phyloP scores from a whole-genome alignment of 1,140 invertebrate genomes.

The Pomacea maculata region DNA sequence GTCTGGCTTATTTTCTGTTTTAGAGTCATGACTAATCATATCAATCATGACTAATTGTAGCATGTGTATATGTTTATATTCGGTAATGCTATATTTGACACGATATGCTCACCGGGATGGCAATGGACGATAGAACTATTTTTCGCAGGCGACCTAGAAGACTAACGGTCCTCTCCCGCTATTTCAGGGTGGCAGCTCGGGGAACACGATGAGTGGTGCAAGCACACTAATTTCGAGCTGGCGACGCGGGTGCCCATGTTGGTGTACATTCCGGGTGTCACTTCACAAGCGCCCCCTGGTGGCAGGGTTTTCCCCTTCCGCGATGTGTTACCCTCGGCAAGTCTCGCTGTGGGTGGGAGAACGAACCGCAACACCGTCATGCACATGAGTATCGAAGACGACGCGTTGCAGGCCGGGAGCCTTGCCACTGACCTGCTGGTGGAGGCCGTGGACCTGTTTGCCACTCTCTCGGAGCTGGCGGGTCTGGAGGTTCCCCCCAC shows the following conservation, averaged over 20 bases:
- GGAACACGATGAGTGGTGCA: slow-evolving; percentile 84
- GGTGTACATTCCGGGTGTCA: slow-evolving; percentile 72
- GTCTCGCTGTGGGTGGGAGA: background rate
- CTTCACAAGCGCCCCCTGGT: background rate
- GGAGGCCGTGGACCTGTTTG: slow-evolving; percentile 85
- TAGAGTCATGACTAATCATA: too few relatives aligned
- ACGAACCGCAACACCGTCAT: background rate
- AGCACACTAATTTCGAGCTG: slow-evolving; percentile 87
- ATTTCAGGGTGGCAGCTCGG: slow-evolving; percentile 82
- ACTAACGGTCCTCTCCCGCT: background rate
- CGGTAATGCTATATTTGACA: too few relatives aligned
- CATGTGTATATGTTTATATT: too few relatives aligned
- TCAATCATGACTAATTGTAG: too few relatives aligned
- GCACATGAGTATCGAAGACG: background rate
- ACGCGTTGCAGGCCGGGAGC: background rate
- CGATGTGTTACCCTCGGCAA: background rate
- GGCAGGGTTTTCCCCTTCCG: slow-evolving; percentile 4
- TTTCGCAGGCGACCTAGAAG: too few relatives aligned
- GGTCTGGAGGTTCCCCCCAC: slow-evolving; percentile 68
- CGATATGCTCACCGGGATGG: too few relatives aligned
- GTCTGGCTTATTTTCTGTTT: too few relatives aligned
- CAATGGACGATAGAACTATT: too few relatives aligned
- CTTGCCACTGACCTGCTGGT: slow-evolving; percentile 63
- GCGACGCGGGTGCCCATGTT: slow-evolving; percentile 81
- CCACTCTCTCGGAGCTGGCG: slow-evolving; percentile 79